Evolutionary conservation across 2,888 invertebrate species (phyloP).

Genomic region (Agonopterix arenella): DNA sequence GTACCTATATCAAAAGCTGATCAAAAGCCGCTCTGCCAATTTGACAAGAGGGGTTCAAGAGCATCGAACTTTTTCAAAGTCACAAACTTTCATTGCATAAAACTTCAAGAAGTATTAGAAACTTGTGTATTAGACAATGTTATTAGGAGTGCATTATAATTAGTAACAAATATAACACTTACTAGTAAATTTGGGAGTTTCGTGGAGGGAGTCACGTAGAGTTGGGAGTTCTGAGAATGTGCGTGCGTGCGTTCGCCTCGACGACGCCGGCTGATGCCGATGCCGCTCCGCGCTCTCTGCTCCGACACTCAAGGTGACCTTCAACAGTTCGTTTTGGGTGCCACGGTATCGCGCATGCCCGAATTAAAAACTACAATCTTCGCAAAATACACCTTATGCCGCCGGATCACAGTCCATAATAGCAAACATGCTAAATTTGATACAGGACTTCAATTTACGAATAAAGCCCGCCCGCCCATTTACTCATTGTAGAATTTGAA

Average conservation of each 20-base stretch:
- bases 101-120: too few relatives aligned
- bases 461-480: not conserved
- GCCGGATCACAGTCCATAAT: slow-evolving; percentile 20
- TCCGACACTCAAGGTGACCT: slow-evolving; percentile 60
- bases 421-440: slow-evolving; percentile 10
- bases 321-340: slow-evolving; percentile 48
- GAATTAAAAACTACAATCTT: slow-evolving; percentile 22
- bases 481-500: not conserved
- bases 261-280: slow-evolving; percentile 11
- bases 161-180: too few relatives aligned
- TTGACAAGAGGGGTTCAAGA: too few relatives aligned
- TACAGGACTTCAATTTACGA: slow-evolving; percentile 33
- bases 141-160: too few relatives aligned
- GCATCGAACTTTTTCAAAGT: too few relatives aligned
- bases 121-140: too few relatives aligned
- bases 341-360: slow-evolving; percentile 59
- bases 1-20: too few relatives aligned
- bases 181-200: slow-evolving; percentile 12
- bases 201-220: slow-evolving; percentile 41
- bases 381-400: slow-evolving; percentile 31
- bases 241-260: slow-evolving; percentile 13
- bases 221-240: slow-evolving; percentile 13
- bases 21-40: too few relatives aligned
- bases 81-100: too few relatives aligned
- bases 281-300: not conserved